Conservation (phyloP, 2,113 vertebrate species). For the Bufo bufo region DNA sequence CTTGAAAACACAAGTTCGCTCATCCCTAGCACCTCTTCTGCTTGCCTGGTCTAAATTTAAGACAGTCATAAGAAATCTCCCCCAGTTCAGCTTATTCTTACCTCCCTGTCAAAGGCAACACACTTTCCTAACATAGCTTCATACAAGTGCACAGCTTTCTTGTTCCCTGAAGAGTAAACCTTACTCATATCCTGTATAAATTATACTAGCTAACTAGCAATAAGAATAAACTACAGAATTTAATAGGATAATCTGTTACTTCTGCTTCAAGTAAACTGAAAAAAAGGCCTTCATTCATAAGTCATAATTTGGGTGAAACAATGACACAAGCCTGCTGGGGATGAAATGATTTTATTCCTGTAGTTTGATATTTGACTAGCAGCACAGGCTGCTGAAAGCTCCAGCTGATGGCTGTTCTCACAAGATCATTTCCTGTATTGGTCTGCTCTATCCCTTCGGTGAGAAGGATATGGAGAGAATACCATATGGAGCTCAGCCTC, state of each 20-base stretch:
- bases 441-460: background rate
- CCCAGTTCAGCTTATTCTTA: no score
- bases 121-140: no score
- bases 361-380: conserved; percentile 59
- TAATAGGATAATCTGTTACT: conserved; percentile 32
- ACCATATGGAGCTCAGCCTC: background rate
- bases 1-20: no score
- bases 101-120: background rate
- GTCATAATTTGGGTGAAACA: conserved; percentile 62
- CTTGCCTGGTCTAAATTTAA: no score
- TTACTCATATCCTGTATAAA: conserved; percentile 32
- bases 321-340: conserved; percentile 50
- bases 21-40: no score
- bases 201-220: conserved; percentile 2
- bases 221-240: conserved; percentile 2
- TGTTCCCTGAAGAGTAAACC: background rate
- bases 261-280: conserved; percentile 8
- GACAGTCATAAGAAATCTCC: no score
- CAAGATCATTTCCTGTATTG: background rate
- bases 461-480: background rate
- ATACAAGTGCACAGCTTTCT: no score
- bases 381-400: conserved; percentile 44
- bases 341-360: conserved; percentile 60
- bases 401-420: conserved; percentile 58
- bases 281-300: conserved; percentile 19